Percentiles rank a stretch among this genome's conserved stretches.
Conservation (phyloP, 2,797 vertebrate genomes). For the Limosa lapponica region DNA sequence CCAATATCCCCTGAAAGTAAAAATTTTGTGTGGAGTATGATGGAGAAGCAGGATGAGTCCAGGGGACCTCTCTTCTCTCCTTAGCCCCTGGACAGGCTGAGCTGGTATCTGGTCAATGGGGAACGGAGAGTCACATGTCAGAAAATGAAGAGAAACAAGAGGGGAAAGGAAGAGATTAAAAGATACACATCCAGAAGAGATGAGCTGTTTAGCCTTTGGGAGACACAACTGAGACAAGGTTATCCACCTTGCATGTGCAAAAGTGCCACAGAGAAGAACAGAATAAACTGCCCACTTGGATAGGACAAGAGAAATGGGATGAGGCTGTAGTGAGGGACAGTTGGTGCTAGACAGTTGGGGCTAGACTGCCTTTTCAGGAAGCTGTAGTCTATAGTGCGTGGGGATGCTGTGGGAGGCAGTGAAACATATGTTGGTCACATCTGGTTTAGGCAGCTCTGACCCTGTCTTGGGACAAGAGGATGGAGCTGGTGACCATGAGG, state of each 20-base stretch:
- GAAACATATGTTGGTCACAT: background rate
- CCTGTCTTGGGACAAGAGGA: background rate
- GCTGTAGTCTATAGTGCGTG: background rate
- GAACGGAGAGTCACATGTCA: background rate
- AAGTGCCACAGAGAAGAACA: background rate
- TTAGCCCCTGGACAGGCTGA: background rate
- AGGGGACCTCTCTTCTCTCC: background rate
- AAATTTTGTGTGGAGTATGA: background rate
- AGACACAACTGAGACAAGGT: background rate
- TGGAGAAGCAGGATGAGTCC: background rate
- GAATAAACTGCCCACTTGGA: background rate
- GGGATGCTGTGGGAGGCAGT: fast-evolving
- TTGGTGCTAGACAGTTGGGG: background rate
- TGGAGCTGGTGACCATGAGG: background rate
- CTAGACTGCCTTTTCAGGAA: background rate
- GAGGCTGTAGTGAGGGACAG: background rate
- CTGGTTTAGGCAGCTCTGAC: background rate
- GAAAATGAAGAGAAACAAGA: background rate
- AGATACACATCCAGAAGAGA: background rate
- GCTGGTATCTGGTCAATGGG: background rate
- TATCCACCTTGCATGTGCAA: background rate
- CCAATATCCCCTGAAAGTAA: background rate
- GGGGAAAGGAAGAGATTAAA: background rate
- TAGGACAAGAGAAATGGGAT: background rate
- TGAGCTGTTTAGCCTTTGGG: background rate